Evolutionary conservation across 1,140 invertebrate species (phyloP), one percentile per base, ranked within the genome.

Genomic region (Parapsyche elsis): DNA sequence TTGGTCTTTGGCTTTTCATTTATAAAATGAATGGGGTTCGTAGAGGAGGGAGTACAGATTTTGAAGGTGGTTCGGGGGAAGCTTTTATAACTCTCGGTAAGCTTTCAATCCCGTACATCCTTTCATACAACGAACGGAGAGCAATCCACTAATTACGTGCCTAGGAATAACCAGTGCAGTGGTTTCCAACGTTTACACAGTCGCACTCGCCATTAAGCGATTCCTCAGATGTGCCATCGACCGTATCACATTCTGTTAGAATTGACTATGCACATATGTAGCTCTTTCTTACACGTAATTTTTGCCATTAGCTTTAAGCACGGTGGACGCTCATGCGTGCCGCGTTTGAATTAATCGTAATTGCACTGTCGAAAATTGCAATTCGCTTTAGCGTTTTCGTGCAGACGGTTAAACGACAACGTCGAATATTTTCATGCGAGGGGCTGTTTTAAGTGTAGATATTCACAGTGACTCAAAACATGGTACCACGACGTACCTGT

Each of bases 61-160:
- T 53, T 67, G 64, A n/a, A n/a, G 21, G 59, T 5, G 2, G 19
- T 16, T 16, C 0, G 59, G 21, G 21, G 21, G 2, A 2, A 67
- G 64, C 64, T 26, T 14, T 67, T 67, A 30, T 23, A 67, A 67
- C 64, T 67, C 57, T 23, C 21, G 5, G 21, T 67, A 67, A 67
- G 23, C 64, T 67, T 67, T 26, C 64, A 67, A 67, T 67, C 64
- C 57, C 24, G 24, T 24, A 67, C 23, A 26, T 12, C 64, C 64
- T 67, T 67, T 67, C 23, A 26, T 67, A 26, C 49, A 53, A 53
- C 24, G 64, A 61, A 21, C 57, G n/a, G 21, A 16, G 12, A 61
- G 64, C 64, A 67, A 67, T 67, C 64, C 64, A 26, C 64, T 67
- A 67, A 67, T 67, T 67, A 67, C 64, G 24, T 26, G 21, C 64